Evolutionary conservation across 2,797 vertebrate genomes (phyloP), one percentile per base, ranked within the genome.

Genomic region (Acanthurus tractus): DNA sequence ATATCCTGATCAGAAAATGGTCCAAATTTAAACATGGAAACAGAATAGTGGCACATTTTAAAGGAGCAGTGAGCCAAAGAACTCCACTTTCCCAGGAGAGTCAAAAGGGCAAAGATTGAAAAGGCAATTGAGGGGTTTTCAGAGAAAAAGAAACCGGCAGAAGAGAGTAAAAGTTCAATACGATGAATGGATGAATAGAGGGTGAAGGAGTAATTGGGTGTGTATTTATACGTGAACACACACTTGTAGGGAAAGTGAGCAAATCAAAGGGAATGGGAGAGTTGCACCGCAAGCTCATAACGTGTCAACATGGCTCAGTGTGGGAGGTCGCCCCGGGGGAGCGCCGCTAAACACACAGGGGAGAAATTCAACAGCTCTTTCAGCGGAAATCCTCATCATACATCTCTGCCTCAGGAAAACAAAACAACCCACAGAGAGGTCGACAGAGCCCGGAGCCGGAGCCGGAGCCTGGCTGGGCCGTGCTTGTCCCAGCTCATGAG

Each of bases 351-450:
- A 65, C 75, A 78, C 90, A 85, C 86, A 1, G 8, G 88, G 91
- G 89, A 87, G 80, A 82, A 84, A 87, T 89, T 89, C 83, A 77
- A 63, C 82, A 38, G 80, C 71, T 88, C 85, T 90, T 82, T 89
- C 88, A 89, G 22, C 79, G 78, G 85, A 91, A 92, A 88, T 81
- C 82, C 79, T 86, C 86, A 68, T 88, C 88, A 88, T 74, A 78
- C 76, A 79, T 86, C 85, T 88, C 70, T 55, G 42, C 84, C 12
- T 57, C 86, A 75, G 72, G 53, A 83, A 92, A 94, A 73, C 76
- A 87, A 92, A 94, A 94, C 88, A 91, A 64, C n/a, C 57, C 59
- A 44, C 74, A 1, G 34, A 85, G 74, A 63, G 34, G 71, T 67
- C 38, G 7, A 3, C 5, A 6, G 29, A 34, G 6, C 20, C 0